Evolutionary conservation across 2,888 invertebrate genomes (phyloP), one percentile per base, ranked within the genome.

Genomic region (Caenorhabditis sulstoni): DNA sequence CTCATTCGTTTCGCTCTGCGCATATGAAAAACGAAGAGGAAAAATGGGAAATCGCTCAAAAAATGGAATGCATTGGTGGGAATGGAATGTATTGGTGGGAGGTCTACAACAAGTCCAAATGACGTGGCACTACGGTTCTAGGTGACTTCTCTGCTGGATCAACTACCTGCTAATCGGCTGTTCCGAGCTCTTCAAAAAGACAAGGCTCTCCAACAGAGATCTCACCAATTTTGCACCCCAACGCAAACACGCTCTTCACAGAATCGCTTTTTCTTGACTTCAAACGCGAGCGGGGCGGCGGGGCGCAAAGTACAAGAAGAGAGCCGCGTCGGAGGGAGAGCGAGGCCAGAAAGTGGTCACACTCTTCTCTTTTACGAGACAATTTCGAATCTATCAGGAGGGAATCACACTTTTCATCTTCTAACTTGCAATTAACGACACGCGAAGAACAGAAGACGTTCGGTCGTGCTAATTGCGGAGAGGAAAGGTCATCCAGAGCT

Each of bases 401-500:
- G n/a, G n/a, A n/a, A n/a, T n/a, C n/a, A n/a, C 49, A 67, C 47
- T 58, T 50, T 55, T 23, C 45, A 8, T 35, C 22, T 16, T 55
- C 57, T 58, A 68, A 59, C 59, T 58, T 52, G 52, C 52, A 68
- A 68, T 68, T 68, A 68, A 8, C 20, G 18, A 14, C 39, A 52
- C n/a, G 49, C 50, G 53, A 44, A 52, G 41, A 41, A 14, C 11
- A 22, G 22, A 20, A 52, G 52, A 52, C 52, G 52, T 35, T 66
- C 47, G 55, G 55, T 55, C 47, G 52, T 20, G 58, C 58, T 68
- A 68, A 68, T 59, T 59, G 59, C 29, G 49, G 57, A 47, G 39
- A 55, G 18, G 39, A 67, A 68, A 68, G 68, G 68, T 68, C 68
- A 52, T 68, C 18, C 59, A 29, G 67, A 67, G 59, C 57, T 8